Conservation (phyloP, 92 coral and sea anemone species). For the Phenganax subtilis region DNA sequence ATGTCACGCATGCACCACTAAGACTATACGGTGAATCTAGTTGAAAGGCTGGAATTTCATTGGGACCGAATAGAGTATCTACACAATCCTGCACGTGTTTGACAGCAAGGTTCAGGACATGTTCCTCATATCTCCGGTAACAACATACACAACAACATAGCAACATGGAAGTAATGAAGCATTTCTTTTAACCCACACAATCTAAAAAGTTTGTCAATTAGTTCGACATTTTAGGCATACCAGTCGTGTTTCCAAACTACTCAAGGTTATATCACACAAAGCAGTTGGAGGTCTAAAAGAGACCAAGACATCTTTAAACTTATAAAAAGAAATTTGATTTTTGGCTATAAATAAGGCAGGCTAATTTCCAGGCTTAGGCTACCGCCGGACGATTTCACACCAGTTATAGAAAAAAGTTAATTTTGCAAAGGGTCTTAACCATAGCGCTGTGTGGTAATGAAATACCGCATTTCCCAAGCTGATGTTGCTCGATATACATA, state of each 20-base stretch:
- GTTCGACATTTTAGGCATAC: background rate
- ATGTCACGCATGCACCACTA: background rate
- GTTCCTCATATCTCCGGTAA: slow-evolving; percentile 4
- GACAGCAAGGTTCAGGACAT: background rate
- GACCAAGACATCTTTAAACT: background rate
- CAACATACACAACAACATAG: slow-evolving; percentile 6
- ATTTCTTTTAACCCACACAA: slow-evolving; percentile 18
- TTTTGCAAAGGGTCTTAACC: too few relatives aligned
- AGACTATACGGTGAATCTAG: too few relatives aligned
- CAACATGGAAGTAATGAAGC: slow-evolving; percentile 16
- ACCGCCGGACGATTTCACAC: slow-evolving; percentile 1
- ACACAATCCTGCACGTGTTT: background rate
- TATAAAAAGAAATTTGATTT: too few relatives aligned
- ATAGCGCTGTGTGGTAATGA: background rate
- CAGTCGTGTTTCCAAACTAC: background rate
- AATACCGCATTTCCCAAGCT: background rate
- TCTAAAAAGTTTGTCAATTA: background rate
- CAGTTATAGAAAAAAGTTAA: background rate
- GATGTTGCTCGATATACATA: slow-evolving; percentile 18
- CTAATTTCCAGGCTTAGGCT: background rate
- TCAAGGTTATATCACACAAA: background rate
- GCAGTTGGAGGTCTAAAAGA: background rate
- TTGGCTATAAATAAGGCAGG: too few relatives aligned
- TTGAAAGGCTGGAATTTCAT: too few relatives aligned
- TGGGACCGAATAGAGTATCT: too few relatives aligned